Base-by-base conservation (phyloP, 2,888 invertebrate genomes). In the Lasius platythorax region DNA sequence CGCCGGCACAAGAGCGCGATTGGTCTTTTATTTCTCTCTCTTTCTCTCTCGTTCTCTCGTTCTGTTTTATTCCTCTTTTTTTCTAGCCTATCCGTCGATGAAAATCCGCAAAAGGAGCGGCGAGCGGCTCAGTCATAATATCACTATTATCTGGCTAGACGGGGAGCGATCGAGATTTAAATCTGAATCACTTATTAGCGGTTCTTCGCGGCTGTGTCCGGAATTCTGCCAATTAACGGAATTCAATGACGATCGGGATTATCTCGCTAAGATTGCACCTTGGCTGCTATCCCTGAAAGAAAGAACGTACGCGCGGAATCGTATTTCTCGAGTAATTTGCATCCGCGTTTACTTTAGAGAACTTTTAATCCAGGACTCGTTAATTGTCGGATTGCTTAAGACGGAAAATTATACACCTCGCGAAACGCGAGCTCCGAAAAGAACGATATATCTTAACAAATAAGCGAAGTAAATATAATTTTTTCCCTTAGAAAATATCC, bases 21-120 rank as follows among this genome's bases (percentile, higher is more conserved):
- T 84, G 87, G 64, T 85, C 84, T 84, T 85, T 88, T 83, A 88
- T 85, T 87, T 88, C 70, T 74, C 30, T 63, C 18, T 58, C 33
- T 43, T 46, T 43, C 33, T 11, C 46, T 46, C 67, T 43, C 50
- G 4, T n/a, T 30, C 33, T 33, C 56, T 56, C 67, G 8, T 53
- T 58, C 58, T 37, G n/a, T 73, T 30, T 23, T 15, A 30, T 18
- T 58, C 15, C 28, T 11, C 18, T 37, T 18, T n/a, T 33, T 50
- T 11, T 3, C 61, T 8, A 8, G 23, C 46, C 28, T 56, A 56
- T 30, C n/a, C 79, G 6, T 28, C 68, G 58, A 46, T 70, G 58
- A 70, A 68, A 33, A 68, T 50, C 53, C 53, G 70, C 50, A n/a
- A 79, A 73, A 74, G 63, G 37, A 70, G 73, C 53, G 58, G n/a